A percentile compares a stretch with the other conserved stretches of the same genome.
Evolutionary conservation across 2,888 invertebrate genomes (phyloP).

Genomic region (Rhodophaea formosa): DNA sequence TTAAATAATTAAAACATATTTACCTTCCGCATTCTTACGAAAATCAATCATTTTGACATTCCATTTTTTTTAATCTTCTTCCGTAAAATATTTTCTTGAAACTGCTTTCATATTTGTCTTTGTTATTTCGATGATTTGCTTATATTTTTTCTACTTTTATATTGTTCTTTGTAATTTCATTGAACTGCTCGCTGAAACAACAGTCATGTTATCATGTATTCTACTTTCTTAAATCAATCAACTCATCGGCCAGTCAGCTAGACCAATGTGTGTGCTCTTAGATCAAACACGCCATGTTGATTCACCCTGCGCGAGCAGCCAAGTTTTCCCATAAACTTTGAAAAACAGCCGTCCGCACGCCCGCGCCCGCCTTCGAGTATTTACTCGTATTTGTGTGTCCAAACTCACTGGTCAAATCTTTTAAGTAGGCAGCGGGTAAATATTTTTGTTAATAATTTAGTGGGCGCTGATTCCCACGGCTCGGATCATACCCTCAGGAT

Average conservation of each 20-base stretch:
- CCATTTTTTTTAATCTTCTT: too few species aligned
- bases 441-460: constrained; percentile 80
- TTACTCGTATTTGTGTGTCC: constrained; percentile 67
- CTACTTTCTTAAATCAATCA: too few species aligned
- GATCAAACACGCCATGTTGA: constrained; percentile 58
- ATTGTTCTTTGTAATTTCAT: too few species aligned
- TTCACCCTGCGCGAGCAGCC: constrained; percentile 43
- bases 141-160: too few species aligned
- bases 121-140: too few species aligned
- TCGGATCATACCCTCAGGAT: constrained; percentile 61
- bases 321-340: constrained; percentile 75
- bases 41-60: too few species aligned
- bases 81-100: too few species aligned
- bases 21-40: too few species aligned
- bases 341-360: constrained; percentile 65
- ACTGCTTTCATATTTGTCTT: too few species aligned
- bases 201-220: too few species aligned
- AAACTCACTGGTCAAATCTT: constrained; percentile 78
- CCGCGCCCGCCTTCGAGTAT: constrained; percentile 40
- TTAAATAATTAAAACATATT: too few species aligned
- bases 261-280: constrained; percentile 16
- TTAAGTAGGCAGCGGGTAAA: constrained; percentile 79
- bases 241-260: not conserved
- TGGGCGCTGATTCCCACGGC: constrained; percentile 66
- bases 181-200: too few species aligned